Evolutionary conservation across 2,888 invertebrate species (phyloP), one percentile per base, ranked within the genome.

Genomic region (Drosophila anomelani): DNA sequence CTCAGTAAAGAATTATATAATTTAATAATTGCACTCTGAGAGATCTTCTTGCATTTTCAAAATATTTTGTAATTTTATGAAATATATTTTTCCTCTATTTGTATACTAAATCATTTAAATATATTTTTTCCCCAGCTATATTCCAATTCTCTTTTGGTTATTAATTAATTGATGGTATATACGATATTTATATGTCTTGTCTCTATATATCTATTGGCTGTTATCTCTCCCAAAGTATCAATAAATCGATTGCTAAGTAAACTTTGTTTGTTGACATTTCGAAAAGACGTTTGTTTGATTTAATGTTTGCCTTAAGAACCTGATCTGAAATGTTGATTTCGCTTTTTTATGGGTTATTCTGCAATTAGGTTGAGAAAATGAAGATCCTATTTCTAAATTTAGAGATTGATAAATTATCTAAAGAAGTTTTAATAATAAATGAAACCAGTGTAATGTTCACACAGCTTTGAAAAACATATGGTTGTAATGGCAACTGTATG

Each of bases 241-340:
- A 51, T 64, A 64, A 49, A 64, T 66, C 49, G 51, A 64, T 66
- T 17, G 64, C 29, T 38, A 29, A 26, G 36, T n/a, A 44, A 63
- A 64, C 64, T 43, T 23, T 23, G 64, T 64, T 49, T 64, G 51
- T 64, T 66, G 51, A 20, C 51, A 64, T 64, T 64, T 64, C 39
- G 15, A 63, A 51, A 43, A 49, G 26, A 64, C 64, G 51, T 43
- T 64, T 51, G 43, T 17, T 51, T 62, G 41, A 26, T 62, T 63
- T 63, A 49, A 23, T 62, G 63, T 41, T 29, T 64, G 15, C 9
- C 20, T 20, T 41, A 13, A 4, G 36, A 64, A 66, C 66, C 64
- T 51, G 64, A 32, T 38, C 32, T 41, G 3, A 23, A 34, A 20
- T 26, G 60, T 46, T n/a, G 32, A 15, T 12, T 34, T 15, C 44